Conservation (phyloP, 2,797 vertebrate species). For the Heterohyrax brucei region DNA sequence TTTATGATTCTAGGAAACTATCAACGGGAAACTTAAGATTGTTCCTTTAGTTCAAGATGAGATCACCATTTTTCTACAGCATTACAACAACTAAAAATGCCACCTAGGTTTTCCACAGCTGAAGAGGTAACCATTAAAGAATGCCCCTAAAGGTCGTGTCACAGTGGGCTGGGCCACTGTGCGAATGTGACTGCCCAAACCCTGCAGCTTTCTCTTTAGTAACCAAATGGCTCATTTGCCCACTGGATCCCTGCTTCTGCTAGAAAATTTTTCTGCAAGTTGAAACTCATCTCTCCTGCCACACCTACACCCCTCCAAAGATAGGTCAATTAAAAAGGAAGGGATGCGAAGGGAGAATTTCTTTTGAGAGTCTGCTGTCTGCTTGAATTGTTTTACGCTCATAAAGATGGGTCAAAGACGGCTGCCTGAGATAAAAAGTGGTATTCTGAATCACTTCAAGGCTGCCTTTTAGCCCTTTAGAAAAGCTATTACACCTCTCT, state of each 20-base stretch:
- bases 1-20: slow-evolving; percentile 64
- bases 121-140: slow-evolving; percentile 75
- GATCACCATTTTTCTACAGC: slow-evolving; percentile 76
- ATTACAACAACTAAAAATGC: slow-evolving; percentile 59
- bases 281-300: background rate
- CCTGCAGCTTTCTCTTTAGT: background rate
- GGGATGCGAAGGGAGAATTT: background rate
- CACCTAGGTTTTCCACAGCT: slow-evolving; percentile 40
- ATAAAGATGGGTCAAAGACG: slow-evolving; percentile 1
- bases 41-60: slow-evolving; percentile 52
- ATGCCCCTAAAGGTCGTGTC: background rate
- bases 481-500: slow-evolving; percentile 33
- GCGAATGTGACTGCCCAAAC: slow-evolving; percentile 49
- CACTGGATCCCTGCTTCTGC: slow-evolving; percentile 21
- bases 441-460: background rate
- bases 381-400: background rate
- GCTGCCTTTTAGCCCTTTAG: background rate
- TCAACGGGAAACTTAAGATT: slow-evolving; percentile 53
- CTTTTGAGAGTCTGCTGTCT: background rate
- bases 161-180: slow-evolving; percentile 3
- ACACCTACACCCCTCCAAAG: background rate
- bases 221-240: slow-evolving; percentile 67
- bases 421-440: background rate
- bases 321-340: slow-evolving; percentile 46
- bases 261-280: slow-evolving; percentile 59